These are phyloP conservation scores for Panagrolaimus sp. DNA, from an alignment of 1,140 invertebrate species.

Conservation along the genomic window DNA sequence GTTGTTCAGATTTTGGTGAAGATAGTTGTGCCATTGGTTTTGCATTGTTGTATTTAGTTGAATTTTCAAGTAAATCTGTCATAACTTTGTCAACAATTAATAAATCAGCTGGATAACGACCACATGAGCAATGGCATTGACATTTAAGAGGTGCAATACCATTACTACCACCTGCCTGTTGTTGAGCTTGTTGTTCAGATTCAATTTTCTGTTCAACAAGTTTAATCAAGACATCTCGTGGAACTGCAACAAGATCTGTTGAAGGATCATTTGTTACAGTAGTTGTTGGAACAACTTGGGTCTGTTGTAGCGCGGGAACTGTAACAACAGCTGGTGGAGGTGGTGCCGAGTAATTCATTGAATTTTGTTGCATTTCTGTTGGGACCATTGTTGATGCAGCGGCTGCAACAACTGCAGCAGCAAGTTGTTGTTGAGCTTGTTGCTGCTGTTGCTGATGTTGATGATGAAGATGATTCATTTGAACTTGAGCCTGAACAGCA, in stretches of 20 bases:
- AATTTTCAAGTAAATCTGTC: conserved; percentile 16
- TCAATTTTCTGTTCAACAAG: conserved; percentile 42
- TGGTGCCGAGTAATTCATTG: conserved; percentile 23
- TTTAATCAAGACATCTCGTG: conserved; percentile 41
- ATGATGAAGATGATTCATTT: conserved; percentile 11
- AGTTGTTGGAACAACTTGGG: not conserved
- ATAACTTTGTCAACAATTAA: conserved; percentile 51
- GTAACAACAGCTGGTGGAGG: conserved; percentile 8
- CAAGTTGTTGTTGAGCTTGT: conserved; percentile 11
- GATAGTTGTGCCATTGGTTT: not conserved
- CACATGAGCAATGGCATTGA: conserved; percentile 47
- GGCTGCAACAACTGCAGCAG: not conserved
- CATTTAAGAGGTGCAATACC: conserved; percentile 31
- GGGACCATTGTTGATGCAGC: not conserved
- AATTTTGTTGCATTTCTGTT: not conserved
- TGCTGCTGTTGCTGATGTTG: conserved; percentile 21
- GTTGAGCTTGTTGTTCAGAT: conserved; percentile 30
- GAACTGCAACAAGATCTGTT: conserved; percentile 44
- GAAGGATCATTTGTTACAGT: conserved; percentile 15
- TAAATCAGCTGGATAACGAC: conserved; percentile 49
- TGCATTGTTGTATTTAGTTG: conserved; percentile 5
- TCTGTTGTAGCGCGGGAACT: not conserved
- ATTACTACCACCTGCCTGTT: conserved; percentile 11
- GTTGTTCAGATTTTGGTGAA: not conserved
- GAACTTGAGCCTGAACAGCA: conserved; percentile 14